Conservation (phyloP, 1,140 invertebrate species). For the Drosophila willistoni region DNA sequence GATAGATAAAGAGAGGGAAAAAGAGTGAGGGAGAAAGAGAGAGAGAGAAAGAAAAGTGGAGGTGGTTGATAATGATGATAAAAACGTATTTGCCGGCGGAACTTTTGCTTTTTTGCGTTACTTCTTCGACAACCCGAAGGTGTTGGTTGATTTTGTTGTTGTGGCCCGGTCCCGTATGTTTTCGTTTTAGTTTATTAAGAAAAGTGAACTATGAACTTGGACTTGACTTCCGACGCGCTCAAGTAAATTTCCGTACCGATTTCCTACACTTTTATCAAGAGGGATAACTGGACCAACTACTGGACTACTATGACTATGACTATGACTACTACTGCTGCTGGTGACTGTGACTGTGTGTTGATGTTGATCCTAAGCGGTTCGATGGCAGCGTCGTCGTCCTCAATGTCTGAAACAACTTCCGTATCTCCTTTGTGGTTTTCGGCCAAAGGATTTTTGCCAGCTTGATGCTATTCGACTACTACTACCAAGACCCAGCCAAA, state of each 20-base stretch:
- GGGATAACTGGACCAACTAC: constrained; percentile 4
- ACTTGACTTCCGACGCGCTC: constrained; percentile 65
- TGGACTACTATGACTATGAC: constrained; percentile 45
- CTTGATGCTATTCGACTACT: constrained; percentile 78
- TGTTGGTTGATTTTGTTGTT: no score
- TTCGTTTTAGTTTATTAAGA: constrained; percentile 48
- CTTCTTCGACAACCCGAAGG: constrained; percentile 25
- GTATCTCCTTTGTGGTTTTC: constrained; percentile 82
- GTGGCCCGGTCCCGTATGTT: constrained; percentile 40
- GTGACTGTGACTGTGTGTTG: constrained; percentile 35
- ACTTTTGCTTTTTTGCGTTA: constrained; percentile 29
- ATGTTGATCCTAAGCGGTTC: constrained; percentile 42
- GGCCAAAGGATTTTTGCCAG: constrained; percentile 77
- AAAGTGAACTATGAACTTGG: constrained; percentile 48
- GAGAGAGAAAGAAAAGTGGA: no score
- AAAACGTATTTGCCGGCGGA: constrained; percentile 54
- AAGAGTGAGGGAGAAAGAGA: no score
- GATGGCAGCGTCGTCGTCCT: constrained; percentile 57
- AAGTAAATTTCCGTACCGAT: constrained; percentile 74
- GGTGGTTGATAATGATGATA: constrained; percentile 10
- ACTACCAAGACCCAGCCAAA: constrained; percentile 81
- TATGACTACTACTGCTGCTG: constrained; percentile 15
- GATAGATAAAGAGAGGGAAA: no score
- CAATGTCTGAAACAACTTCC: constrained; percentile 76
- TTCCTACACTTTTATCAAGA: constrained; percentile 54